Conservation (phyloP, 2,797 vertebrate genomes). For the Acomys russatus region DNA sequence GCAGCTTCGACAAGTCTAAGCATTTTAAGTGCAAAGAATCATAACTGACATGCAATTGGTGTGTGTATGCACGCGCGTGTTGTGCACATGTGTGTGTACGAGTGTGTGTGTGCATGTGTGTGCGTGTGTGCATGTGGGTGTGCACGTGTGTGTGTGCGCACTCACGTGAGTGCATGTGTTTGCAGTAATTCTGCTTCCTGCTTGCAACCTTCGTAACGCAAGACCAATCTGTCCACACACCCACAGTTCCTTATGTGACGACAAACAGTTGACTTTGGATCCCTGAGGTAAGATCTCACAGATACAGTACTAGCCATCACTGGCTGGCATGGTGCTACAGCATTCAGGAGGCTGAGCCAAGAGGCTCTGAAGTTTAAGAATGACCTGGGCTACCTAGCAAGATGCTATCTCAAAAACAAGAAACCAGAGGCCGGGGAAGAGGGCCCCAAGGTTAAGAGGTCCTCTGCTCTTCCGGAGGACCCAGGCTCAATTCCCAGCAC, state of each 20-base stretch:
- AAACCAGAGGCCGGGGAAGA: neutral
- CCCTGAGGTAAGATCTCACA: slow-evolving; percentile 54
- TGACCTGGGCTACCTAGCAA: neutral
- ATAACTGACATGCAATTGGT: slow-evolving; percentile 58
- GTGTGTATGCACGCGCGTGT: no score
- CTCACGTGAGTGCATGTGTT: neutral
- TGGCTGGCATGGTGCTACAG: neutral
- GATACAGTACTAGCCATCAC: slow-evolving; percentile 22
- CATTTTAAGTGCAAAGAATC: slow-evolving; percentile 71
- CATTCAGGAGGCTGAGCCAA: neutral
- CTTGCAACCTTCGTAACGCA: neutral
- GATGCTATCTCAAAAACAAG: neutral
- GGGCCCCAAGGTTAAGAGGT: neutral
- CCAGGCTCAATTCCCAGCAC: neutral
- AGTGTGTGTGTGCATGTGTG: neutral
- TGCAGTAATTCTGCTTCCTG: slow-evolving; percentile 9
- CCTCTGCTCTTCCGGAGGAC: neutral
- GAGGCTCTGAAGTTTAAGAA: neutral
- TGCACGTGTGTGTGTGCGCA: neutral
- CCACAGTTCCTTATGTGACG: neutral
- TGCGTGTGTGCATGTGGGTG: neutral
- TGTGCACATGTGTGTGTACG: no score
- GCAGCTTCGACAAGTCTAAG: slow-evolving; percentile 71
- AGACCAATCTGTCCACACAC: slow-evolving; percentile 17
- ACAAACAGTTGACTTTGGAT: slow-evolving; percentile 22